Conservation (phyloP, 2,888 invertebrate species). For the Hypselothyrea guttata region DNA sequence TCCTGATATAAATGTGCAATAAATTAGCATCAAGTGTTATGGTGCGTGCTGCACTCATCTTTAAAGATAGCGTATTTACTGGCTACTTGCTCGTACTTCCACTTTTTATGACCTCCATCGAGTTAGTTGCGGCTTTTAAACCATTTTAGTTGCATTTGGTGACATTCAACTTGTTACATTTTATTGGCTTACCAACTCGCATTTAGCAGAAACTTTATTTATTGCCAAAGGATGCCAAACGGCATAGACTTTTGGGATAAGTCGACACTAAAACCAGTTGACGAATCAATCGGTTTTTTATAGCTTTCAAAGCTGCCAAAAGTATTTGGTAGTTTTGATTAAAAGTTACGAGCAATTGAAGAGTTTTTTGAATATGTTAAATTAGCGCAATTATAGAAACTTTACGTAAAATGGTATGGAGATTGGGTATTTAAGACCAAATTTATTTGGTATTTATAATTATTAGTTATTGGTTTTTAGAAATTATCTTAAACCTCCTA, state of each 20-base stretch:
- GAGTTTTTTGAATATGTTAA: too few relatives aligned
- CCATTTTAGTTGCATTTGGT: constrained; percentile 15
- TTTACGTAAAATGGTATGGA: too few relatives aligned
- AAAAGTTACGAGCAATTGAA: too few relatives aligned
- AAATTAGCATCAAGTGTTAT: constrained; percentile 63
- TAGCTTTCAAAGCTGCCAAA: constrained; percentile 5
- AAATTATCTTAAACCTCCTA: too few relatives aligned
- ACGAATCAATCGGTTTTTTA: constrained; percentile 4
- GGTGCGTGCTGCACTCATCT: constrained; percentile 26
- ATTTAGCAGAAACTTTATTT: constrained; percentile 25
- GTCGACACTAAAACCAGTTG: constrained; percentile 3
- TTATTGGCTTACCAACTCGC: constrained; percentile 21
- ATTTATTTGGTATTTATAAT: too few relatives aligned
- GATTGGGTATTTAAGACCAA: too few relatives aligned
- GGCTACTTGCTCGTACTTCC: constrained; percentile 11
- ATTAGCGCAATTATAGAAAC: too few relatives aligned
- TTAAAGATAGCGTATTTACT: constrained; percentile 45
- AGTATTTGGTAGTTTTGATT: neutral
- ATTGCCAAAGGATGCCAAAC: constrained; percentile 16
- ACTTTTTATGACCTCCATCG: constrained; percentile 31
- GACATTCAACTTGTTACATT: neutral
- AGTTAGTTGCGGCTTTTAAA: constrained; percentile 14
- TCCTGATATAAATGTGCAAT: constrained; percentile 41
- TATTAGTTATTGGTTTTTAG: too few relatives aligned
- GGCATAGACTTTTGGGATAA: neutral